A percentile compares a stretch with the other conserved stretches of the same genome.
phyloP scores from a whole-genome alignment of 2,797 vertebrate species.

The Astyanax mexicanus region DNA sequence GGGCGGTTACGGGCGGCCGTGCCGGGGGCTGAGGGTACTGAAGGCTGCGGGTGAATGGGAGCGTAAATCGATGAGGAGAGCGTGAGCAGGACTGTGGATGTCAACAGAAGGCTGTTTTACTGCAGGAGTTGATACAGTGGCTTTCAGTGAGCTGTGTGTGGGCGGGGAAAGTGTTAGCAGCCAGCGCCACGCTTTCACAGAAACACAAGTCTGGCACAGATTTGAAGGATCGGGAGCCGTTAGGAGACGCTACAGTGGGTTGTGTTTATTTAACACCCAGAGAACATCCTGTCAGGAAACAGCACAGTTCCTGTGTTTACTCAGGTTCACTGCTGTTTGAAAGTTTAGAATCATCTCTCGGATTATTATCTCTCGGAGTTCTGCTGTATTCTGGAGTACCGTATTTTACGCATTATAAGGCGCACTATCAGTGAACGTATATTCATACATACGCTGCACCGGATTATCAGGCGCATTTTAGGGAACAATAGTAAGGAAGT shows the following conservation, averaged over 20 bases:
- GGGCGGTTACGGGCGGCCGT: too few species aligned
- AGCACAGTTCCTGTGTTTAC: slow-evolving; percentile 20
- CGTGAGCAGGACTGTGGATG: slow-evolving; percentile 6
- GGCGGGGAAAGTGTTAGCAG: slow-evolving; percentile 45
- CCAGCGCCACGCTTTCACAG: slow-evolving; percentile 32
- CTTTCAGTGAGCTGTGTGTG: slow-evolving; percentile 46
- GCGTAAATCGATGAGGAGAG: slow-evolving; percentile 15
- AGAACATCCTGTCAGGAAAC: slow-evolving; percentile 44
- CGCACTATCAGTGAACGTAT: too few species aligned
- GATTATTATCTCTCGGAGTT: background rate
- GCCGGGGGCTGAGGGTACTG: too few species aligned
- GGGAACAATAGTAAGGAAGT: too few species aligned
- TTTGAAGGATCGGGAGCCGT: slow-evolving; percentile 28
- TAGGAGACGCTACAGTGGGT: slow-evolving; percentile 44
- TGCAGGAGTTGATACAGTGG: slow-evolving; percentile 11
- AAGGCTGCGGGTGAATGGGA: slow-evolving; percentile 53
- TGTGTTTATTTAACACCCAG: slow-evolving; percentile 48
- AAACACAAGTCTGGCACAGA: slow-evolving; percentile 36
- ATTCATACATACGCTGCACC: too few species aligned
- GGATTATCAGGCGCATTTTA: too few species aligned
- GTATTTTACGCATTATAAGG: too few species aligned
- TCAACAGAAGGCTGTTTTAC: slow-evolving; percentile 22
- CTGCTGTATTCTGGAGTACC: too few species aligned
- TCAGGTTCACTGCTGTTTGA: background rate
- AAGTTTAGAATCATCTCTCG: background rate